Evolutionary conservation across 92 coral and sea anemone species (phyloP).

Genomic region (Porites cylindrica): DNA sequence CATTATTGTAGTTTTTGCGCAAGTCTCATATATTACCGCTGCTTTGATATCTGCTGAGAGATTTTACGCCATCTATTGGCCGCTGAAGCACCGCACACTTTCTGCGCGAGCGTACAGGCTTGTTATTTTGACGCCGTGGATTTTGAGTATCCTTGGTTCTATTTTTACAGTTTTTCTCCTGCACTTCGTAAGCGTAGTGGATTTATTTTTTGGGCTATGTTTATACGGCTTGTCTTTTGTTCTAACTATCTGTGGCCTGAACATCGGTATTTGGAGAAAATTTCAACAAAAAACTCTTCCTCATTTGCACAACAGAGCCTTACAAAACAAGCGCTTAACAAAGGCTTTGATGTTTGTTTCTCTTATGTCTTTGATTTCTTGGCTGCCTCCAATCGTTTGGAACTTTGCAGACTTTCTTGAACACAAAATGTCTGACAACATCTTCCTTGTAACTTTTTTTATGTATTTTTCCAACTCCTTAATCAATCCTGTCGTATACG

Average conservation of each 20-base stretch:
- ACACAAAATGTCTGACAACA: neutral
- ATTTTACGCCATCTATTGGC: constrained; percentile 5
- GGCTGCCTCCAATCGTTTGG: neutral
- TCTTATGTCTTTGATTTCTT: neutral
- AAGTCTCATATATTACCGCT: neutral
- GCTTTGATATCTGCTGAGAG: neutral
- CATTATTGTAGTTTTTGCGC: neutral
- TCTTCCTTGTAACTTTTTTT: neutral
- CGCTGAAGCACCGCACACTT: constrained; percentile 5
- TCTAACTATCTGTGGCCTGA: neutral
- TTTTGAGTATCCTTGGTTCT: neutral
- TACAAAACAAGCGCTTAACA: constrained; percentile 11
- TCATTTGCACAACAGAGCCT: constrained; percentile 1
- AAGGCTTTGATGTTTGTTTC: constrained; percentile 16
- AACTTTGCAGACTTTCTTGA: neutral
- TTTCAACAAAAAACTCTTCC: neutral
- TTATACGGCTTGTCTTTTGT: neutral
- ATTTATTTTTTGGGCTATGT: neutral
- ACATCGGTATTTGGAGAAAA: constrained; percentile 24
- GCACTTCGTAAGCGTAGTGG: neutral
- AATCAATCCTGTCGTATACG: neutral
- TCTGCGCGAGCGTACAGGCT: neutral
- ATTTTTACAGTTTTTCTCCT: neutral
- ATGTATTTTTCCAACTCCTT: constrained; percentile 5
- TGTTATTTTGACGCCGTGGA: neutral